Evolutionary conservation across 1,140 invertebrate genomes (phyloP), one percentile per base, ranked within the genome.

Genomic region (Drosophila triauraria): DNA sequence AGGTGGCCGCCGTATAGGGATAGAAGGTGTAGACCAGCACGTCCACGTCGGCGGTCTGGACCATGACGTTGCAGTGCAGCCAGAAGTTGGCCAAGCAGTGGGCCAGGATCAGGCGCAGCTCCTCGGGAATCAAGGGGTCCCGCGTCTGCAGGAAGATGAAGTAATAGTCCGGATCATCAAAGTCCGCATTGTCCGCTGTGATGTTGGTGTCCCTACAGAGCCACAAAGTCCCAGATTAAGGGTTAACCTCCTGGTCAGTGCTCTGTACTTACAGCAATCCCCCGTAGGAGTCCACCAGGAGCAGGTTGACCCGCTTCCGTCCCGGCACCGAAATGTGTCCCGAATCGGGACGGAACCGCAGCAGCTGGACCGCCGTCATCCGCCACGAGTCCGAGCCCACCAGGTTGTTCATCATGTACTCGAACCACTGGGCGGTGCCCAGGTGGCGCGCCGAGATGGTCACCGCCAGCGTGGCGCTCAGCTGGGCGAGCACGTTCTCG

Each of bases 31-130:
- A 92, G 3, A 92, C 54, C 3, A 85, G 58, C 7, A 92, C 64
- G 7, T 92, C 91, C 17, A 78, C 83, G 15, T 64, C 15, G 1
- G 81, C 72, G 27, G 78, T 91, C 58, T 92, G 91, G n/a, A 90
- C 47, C 80, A 91, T 91, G 3, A 92, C 76, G 51, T 85, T 92
- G 69, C 91, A 92, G 46, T 92, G 67, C 42, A 92, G 75, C 80
- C 88, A 84, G 9, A 80, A 91, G 23, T 92, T 54, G 15, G 53
- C 40, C 54, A 91, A 56, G 9, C 91, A 92, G 13, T 92, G 78
- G 0, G 85, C 43, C 23, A 92, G 57, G 10, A 92, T 92, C 23
- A 64, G 48, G 17, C 74, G 56, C n/a, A 80, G 35, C 40, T 92
- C 60, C 7, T 10, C 6, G 3, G 57, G 50, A 7, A 82, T 38